Evolutionary conservation across 2,888 invertebrate species (phyloP).

Genomic region (Bombylius major): DNA sequence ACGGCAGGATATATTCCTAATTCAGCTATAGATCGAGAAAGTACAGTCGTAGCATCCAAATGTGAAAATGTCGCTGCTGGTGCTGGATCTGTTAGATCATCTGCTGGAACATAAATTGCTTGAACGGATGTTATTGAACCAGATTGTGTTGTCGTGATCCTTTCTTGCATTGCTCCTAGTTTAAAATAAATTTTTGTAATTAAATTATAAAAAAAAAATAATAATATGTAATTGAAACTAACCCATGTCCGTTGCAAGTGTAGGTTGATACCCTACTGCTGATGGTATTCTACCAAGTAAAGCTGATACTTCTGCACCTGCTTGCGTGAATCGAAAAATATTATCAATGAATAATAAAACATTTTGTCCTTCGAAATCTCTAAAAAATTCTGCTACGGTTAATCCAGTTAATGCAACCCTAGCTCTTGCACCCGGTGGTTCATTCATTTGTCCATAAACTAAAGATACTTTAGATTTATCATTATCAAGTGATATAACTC

Average conservation of each 20-base stretch:
- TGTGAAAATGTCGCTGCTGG: slow-evolving; percentile 93
- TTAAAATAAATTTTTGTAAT: neutral
- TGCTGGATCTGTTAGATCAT: slow-evolving; percentile 92
- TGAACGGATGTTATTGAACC: slow-evolving; percentile 93
- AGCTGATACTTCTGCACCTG: slow-evolving; percentile 82
- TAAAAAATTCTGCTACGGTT: slow-evolving; percentile 89
- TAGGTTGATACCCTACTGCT: slow-evolving; percentile 92
- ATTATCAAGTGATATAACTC: slow-evolving; percentile 82
- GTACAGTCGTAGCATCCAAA: slow-evolving; percentile 89
- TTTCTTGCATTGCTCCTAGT: slow-evolving; percentile 71
- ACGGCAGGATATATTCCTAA: slow-evolving; percentile 90
- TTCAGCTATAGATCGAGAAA: slow-evolving; percentile 86
- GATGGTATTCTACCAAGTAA: slow-evolving; percentile 89
- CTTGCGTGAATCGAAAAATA: slow-evolving; percentile 89
- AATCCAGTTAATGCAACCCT: slow-evolving; percentile 86
- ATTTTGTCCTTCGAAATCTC: slow-evolving; percentile 87
- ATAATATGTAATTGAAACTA: neutral
- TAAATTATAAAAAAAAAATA: too few species aligned
- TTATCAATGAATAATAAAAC: slow-evolving; percentile 92
- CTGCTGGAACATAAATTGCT: slow-evolving; percentile 90
- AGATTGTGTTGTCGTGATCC: slow-evolving; percentile 89
- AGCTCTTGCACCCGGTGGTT: slow-evolving; percentile 89
- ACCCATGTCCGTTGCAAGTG: slow-evolving; percentile 93
- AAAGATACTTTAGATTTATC: slow-evolving; percentile 74
- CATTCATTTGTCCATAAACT: slow-evolving; percentile 94